A percentile compares a stretch with the other conserved stretches of the same genome.
Evolutionary conservation across 2,113 vertebrate genomes (phyloP).

Genomic region (Semicossyphus pulcher): DNA sequence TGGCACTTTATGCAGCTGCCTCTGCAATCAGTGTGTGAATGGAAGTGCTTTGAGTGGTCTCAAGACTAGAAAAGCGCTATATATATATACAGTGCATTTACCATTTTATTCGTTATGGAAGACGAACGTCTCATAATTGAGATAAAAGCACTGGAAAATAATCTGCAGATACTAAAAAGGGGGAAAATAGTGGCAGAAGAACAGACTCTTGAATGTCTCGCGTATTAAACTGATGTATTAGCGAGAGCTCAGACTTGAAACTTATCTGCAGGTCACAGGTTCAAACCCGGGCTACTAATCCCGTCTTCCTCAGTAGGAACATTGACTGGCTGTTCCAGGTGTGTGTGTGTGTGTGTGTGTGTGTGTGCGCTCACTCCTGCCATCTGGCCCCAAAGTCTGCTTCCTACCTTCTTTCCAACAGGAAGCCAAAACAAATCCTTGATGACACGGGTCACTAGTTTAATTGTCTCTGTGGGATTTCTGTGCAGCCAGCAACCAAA

Average conservation of each 20-base stretch:
- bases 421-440: constrained; percentile 63
- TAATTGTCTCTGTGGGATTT: constrained; percentile 62
- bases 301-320: constrained; percentile 5
- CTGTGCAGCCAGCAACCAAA: constrained; percentile 36
- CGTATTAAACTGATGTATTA: neutral
- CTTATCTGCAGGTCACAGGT: constrained; percentile 10
- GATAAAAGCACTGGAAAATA: too few species aligned
- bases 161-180: neutral
- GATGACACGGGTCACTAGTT: constrained; percentile 58
- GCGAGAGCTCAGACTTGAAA: neutral
- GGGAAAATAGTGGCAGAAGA: neutral
- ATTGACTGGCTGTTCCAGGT: constrained; percentile 22
- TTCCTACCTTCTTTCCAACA: constrained; percentile 58
- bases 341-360: constrained; percentile 30
- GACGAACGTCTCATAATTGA: too few species aligned
- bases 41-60: too few species aligned
- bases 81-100: too few species aligned
- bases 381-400: constrained; percentile 54
- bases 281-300: constrained; percentile 31
- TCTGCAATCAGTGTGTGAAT: too few species aligned
- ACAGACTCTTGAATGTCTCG: too few species aligned
- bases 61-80: too few species aligned
- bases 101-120: too few species aligned
- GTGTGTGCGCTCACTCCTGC: constrained; percentile 8
- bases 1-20: too few species aligned